These are phyloP conservation scores for Argyrosomus regius DNA, from an alignment of 2,797 vertebrate species.

Conservation along the genomic window DNA sequence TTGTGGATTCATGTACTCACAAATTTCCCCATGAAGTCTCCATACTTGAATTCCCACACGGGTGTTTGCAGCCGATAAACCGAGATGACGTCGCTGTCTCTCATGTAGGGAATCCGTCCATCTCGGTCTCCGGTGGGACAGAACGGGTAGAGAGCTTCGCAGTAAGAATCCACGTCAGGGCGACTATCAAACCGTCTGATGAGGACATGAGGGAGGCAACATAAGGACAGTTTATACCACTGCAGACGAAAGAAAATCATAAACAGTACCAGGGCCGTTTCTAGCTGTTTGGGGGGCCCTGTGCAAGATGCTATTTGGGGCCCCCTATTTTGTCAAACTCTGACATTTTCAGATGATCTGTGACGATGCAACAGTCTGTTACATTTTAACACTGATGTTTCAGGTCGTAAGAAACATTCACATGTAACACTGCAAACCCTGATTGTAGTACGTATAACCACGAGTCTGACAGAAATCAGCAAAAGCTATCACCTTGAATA, in stretches of 20 bases:
- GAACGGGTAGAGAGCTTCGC: constrained; percentile 94
- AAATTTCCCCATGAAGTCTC: constrained; percentile 91
- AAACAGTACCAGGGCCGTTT: no score
- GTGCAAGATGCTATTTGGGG: no score
- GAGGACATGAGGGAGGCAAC: constrained; percentile 16
- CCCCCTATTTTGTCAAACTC: no score
- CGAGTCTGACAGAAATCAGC: no score
- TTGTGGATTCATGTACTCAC: constrained; percentile 79
- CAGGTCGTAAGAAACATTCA: no score
- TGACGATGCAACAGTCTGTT: no score
- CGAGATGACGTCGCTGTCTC: constrained; percentile 88
- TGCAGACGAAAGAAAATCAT: background rate
- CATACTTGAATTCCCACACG: constrained; percentile 98
- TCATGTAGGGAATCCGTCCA: constrained; percentile 90
- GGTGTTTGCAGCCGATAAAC: constrained; percentile 95
- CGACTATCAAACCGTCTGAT: constrained; percentile 92
- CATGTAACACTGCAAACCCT: no score
- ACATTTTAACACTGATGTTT: no score
- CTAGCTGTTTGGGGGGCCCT: no score
- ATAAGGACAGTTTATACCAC: background rate
- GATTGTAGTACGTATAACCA: no score
- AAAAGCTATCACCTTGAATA: no score
- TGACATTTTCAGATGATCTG: no score
- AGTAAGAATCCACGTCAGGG: constrained; percentile 91
- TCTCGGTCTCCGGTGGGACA: constrained; percentile 91